phyloP scores from a whole-genome alignment of 2,113 vertebrate species.

The Tachycineta bicolor region DNA sequence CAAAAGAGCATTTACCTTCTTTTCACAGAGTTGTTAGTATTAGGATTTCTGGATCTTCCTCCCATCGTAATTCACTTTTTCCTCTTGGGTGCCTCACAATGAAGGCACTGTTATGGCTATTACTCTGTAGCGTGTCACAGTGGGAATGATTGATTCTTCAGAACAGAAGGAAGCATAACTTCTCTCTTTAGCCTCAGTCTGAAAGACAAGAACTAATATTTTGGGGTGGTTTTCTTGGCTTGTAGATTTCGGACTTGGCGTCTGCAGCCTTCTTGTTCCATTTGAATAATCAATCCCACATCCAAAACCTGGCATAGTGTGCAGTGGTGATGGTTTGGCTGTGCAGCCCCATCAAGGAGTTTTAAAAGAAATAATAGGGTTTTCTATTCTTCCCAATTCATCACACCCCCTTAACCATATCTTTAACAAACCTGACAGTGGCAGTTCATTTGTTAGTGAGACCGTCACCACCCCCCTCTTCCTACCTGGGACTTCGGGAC shows the following conservation, averaged over 20 bases:
- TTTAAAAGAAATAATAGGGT: background rate
- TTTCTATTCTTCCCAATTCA: background rate
- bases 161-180: constrained; percentile 33
- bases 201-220: constrained; percentile 18
- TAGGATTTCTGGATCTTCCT: constrained; percentile 60
- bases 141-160: constrained; percentile 32
- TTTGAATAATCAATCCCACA: background rate
- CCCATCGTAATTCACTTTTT: constrained; percentile 45
- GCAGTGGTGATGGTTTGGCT: background rate
- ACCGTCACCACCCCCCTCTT: background rate
- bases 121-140: background rate
- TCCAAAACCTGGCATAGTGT: background rate
- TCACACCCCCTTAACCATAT: background rate
- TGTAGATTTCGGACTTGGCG: background rate
- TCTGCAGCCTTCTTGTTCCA: background rate
- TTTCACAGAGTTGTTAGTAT: constrained; percentile 35
- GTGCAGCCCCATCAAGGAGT: background rate
- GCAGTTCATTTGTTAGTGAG: background rate
- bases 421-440: accelerated
- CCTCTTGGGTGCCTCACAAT: constrained; percentile 49
- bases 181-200: constrained; percentile 1
- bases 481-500: accelerated
- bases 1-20: constrained; percentile 62
- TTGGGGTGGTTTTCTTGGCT: constrained; percentile 5
- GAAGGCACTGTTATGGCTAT: constrained; percentile 42